phyloP scores from a whole-genome alignment of 1,140 invertebrate species.

The Heliconius congener region DNA sequence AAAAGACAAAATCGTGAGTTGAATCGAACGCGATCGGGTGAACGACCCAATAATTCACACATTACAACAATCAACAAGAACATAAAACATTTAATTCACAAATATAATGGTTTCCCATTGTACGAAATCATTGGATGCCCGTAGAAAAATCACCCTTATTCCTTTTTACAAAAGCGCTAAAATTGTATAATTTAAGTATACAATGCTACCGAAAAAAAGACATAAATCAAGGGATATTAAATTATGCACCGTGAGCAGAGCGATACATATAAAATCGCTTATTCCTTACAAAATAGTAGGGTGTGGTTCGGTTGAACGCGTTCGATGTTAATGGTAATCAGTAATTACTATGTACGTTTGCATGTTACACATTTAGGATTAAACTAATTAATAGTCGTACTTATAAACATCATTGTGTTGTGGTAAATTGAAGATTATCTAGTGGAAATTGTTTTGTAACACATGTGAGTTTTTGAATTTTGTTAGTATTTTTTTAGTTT shows the following conservation, averaged over 20 bases:
- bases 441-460: too few species aligned
- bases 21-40: constrained; percentile 17
- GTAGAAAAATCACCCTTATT: constrained; percentile 11
- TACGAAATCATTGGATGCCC: background rate
- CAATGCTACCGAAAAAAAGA: constrained; percentile 33
- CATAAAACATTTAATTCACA: constrained; percentile 28
- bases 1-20: constrained; percentile 1
- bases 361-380: background rate
- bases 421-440: too few species aligned
- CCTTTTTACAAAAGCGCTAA: background rate
- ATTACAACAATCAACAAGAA: constrained; percentile 30
- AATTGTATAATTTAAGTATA: background rate
- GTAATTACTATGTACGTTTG: background rate
- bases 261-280: constrained; percentile 31
- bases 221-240: constrained; percentile 55
- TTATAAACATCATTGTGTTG: background rate
- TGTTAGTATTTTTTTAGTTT: too few species aligned
- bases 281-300: constrained; percentile 7
- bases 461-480: too few species aligned
- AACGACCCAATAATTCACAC: constrained; percentile 30
- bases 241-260: constrained; percentile 46
- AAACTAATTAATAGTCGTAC: background rate
- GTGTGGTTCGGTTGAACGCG: constrained; percentile 2
- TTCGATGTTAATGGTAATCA: background rate
- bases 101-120: constrained; percentile 29